Base-by-base conservation (phyloP, 2,113 vertebrate genomes). In the Seriola quinqueradiata region DNA sequence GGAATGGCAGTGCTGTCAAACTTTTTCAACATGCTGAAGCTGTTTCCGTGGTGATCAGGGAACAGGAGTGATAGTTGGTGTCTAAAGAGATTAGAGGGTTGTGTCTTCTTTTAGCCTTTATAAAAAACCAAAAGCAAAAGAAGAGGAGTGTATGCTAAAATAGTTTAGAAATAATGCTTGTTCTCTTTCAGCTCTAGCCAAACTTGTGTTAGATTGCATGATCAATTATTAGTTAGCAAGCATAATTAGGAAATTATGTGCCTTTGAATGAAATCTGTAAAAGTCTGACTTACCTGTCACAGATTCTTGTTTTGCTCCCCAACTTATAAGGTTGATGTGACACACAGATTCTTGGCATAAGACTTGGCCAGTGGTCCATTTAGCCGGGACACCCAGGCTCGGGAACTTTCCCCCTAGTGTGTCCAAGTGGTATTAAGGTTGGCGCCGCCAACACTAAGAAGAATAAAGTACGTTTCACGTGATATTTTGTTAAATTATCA, bases 351-450 rank as follows among this genome's bases (percentile, higher is more conserved):
- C 34, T 36, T 28, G 28, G 28, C 28, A 28, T 28, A 2, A 28
- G 28, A 28, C 28, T 28, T 28, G 28, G 34, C 6, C 34, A 28
- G 28, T 34, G 23, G 13, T 76, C 36, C 12, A 12, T 54, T 76
- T 23, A 28, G 57, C 67, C 42, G 55, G 28, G 66, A 46, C 54
- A 46, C 32, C 52, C 79, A 82, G 36, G 14, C 55, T 59, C n/a
- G 21, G 9, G 8, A 42, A 8, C 10, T 42, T 10, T 42, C 40
- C 40, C 10, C 40, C 8, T 42, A 36, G 34, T 5, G 5, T 36
- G 4, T 36, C 34, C 10, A 11, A 8, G 40, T 42, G 40, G 40
- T 42, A 11, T 42, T 11, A 42, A 9, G 1, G 8, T 8, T 42
- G 40, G 40, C 40, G 2, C 38, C 6, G 38, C 10, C 10, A 42